Percentiles rank a stretch among this genome's conserved stretches.
Conservation (phyloP, 2,113 vertebrate genomes). For the Chaenogobius annularis region DNA sequence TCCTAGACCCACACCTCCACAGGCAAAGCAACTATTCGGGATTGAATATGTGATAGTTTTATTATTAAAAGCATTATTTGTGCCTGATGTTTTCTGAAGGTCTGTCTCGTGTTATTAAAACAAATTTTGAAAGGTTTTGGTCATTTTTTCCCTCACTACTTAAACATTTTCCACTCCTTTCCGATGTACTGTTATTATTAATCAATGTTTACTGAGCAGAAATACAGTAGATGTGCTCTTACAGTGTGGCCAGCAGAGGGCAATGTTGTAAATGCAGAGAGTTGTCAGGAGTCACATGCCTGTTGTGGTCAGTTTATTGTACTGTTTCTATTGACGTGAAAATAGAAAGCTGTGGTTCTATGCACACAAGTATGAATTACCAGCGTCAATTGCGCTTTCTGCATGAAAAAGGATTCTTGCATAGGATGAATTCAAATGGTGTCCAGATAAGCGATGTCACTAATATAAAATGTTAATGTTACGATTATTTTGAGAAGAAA, state of each 20-base stretch:
- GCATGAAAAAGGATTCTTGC: background rate
- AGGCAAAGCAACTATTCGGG: background rate
- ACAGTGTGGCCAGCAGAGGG: slow-evolving; percentile 46
- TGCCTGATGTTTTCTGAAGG: background rate
- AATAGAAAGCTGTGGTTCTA: no score
- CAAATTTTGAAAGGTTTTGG: background rate
- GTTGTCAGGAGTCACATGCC: background rate
- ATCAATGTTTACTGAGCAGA: background rate
- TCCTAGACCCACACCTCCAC: background rate
- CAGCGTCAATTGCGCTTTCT: background rate
- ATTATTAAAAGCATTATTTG: background rate
- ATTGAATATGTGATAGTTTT: background rate
- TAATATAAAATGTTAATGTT: no score
- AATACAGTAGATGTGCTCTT: background rate
- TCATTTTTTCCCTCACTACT: background rate
- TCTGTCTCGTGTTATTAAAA: background rate
- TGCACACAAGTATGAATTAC: background rate
- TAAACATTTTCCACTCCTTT: slow-evolving; percentile 1
- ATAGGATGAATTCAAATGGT: background rate
- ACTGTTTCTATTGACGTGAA: background rate
- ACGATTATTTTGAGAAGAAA: no score
- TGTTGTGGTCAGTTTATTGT: background rate
- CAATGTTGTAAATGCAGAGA: slow-evolving; percentile 21
- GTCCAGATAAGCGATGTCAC: background rate
- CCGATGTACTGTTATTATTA: slow-evolving; percentile 6